Evolutionary conservation across 2,113 vertebrate species (phyloP), one percentile per base, ranked within the genome.

Genomic region (Pampusana beccarii): DNA sequence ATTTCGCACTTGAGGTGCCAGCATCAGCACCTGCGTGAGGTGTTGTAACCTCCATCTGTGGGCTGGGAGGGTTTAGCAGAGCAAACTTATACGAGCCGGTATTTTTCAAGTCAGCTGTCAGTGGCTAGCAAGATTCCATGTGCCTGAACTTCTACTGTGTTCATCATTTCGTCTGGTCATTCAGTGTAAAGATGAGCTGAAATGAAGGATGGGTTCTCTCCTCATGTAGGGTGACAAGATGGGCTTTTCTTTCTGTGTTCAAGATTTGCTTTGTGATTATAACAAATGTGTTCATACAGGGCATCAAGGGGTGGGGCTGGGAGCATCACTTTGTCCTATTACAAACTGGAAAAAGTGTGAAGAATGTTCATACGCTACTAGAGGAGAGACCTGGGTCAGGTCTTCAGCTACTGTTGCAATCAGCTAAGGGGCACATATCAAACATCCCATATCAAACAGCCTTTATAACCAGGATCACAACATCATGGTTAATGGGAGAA

Each of bases 31-130:
- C 42, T 73, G 29, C 19, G 4, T 16, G 38, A 34, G n/a, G 10
- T 1, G 13, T n/a, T 34, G 38, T 25, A 50, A 19, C 40, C 20
- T 36, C 42, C 40, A 16, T 23, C 58, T 51, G 29, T 20, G 24
- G 23, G 44, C 26, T 71, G 60, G 88, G 36, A 67, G 44, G 44
- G 18, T 46, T 46, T 18, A 46, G 44, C 44, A 46, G 44, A 46
- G 44, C 44, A 17, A 46, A 46, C 44, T 46, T 6, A 4, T 0
- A 5, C 5, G 17, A 51, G 31, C n/a, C 33, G 0, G 0, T 10
- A 7, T 54, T 61, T 82, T 61, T 46, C 10, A 29, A 54, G 31
- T 42, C 73, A 62, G 18, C 25, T 44, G 0, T 61, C 67, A 74
- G 56, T 46, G 73, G 62, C 48, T 34, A 51, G 38, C 29, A 67